Evolutionary conservation across 1,140 invertebrate species (phyloP).

Genomic region (Temnothorax longispinosus): DNA sequence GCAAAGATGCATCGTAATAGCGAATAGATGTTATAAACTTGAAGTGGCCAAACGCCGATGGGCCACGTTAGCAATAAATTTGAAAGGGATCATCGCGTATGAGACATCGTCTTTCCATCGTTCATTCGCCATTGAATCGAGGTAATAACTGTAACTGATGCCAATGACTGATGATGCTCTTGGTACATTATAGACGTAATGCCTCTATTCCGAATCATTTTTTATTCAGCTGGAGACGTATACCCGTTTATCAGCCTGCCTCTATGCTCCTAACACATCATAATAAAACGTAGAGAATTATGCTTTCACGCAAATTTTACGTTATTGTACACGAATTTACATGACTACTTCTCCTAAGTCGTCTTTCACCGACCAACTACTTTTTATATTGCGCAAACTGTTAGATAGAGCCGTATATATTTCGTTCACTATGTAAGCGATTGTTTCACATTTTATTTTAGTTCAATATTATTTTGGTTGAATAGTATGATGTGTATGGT

Average conservation of each 20-base stretch:
- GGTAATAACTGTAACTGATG: slow-evolving; percentile 29
- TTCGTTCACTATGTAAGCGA: neutral
- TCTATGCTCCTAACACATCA: neutral
- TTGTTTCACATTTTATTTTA: neutral
- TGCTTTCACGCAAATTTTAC: neutral
- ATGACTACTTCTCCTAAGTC: neutral
- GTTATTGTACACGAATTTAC: neutral
- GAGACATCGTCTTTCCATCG: slow-evolving; percentile 41
- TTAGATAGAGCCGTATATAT: neutral
- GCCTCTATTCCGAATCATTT: neutral
- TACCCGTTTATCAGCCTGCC: neutral
- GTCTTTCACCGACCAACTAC: neutral
- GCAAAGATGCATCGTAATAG: neutral
- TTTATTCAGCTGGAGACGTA: slow-evolving; percentile 16
- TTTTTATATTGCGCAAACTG: neutral
- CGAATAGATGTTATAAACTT: slow-evolving; percentile 29
- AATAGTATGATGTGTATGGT: neutral
- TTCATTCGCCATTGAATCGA: slow-evolving; percentile 7
- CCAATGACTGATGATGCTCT: neutral
- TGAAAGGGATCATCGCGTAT: slow-evolving; percentile 54
- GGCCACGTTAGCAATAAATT: slow-evolving; percentile 53
- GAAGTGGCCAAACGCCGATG: slow-evolving; percentile 65
- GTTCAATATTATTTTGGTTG: neutral
- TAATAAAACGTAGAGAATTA: neutral
- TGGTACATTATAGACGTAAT: neutral